Evolutionary conservation across 2,113 vertebrate genomes (phyloP).

Genomic region (Gyps fulvus): DNA sequence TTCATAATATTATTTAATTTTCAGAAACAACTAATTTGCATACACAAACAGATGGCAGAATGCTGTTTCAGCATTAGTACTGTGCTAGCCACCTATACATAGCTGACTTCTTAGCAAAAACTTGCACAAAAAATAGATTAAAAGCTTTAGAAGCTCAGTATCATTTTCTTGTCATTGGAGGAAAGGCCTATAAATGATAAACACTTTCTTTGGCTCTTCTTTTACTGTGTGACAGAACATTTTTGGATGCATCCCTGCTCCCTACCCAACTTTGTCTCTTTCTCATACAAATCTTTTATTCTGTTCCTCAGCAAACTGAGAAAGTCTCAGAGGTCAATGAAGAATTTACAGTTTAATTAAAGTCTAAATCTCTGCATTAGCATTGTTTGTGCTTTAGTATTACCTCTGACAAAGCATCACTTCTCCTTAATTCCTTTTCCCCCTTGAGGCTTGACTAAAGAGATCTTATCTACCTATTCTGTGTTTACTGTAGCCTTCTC

Average conservation of each 20-base stretch:
- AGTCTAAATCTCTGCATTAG: slow-evolving; percentile 42
- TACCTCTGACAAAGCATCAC: slow-evolving; percentile 49
- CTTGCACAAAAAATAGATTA: background rate
- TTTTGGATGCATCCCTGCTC: background rate
- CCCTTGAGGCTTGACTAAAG: slow-evolving; percentile 25
- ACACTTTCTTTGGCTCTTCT: background rate
- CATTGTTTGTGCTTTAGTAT: slow-evolving; percentile 15
- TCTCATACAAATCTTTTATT: slow-evolving; percentile 11
- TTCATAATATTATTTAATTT: background rate
- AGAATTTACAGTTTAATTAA: slow-evolving; percentile 45
- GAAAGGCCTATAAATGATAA: background rate
- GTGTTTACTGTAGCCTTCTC: slow-evolving; percentile 3
- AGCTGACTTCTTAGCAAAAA: background rate
- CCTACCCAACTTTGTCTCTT: background rate
- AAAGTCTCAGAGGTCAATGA: slow-evolving; percentile 14
- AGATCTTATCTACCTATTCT: slow-evolving; percentile 48
- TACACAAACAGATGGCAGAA: background rate
- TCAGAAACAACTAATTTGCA: background rate
- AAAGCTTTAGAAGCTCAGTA: background rate
- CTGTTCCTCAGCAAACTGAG: background rate
- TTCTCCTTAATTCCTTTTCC: slow-evolving; percentile 29
- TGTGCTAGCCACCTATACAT: background rate
- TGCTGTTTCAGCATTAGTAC: background rate
- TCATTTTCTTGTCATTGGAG: background rate
- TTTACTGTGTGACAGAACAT: background rate